These are phyloP conservation scores for Mellivora capensis DNA, from an alignment of 2,113 vertebrate genomes.

Conservation along the genomic window DNA sequence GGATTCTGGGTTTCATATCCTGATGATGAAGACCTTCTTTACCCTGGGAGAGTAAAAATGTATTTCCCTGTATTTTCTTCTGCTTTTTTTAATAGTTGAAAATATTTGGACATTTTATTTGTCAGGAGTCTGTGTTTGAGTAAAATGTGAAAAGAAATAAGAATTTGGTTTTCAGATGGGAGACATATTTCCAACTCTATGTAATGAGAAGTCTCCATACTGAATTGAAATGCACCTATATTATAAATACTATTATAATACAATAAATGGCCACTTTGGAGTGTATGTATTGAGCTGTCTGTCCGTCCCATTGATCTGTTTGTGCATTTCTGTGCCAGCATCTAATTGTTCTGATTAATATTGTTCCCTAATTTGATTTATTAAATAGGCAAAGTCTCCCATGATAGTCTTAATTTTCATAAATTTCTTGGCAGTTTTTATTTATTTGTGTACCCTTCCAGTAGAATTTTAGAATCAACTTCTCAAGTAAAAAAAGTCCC, in stretches of 20 bases:
- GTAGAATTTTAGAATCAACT: background rate
- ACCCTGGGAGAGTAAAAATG: background rate
- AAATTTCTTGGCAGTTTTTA: background rate
- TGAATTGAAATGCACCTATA: background rate
- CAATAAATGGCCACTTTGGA: accelerated
- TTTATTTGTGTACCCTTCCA: background rate
- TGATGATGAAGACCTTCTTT: background rate
- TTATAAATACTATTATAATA: background rate
- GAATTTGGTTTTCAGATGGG: background rate
- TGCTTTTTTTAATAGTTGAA: background rate
- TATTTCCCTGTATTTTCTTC: background rate
- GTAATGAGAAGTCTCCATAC: background rate
- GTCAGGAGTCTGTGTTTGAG: background rate
- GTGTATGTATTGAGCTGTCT: accelerated
- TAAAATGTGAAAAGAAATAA: background rate
- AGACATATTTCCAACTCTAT: background rate
- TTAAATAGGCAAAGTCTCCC: background rate
- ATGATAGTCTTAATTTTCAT: background rate
- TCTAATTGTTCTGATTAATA: background rate
- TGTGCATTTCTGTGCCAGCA: background rate
- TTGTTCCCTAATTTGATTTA: background rate
- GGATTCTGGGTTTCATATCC: background rate
- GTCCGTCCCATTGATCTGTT: accelerated
- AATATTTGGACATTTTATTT: background rate
- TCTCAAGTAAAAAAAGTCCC: background rate